A percentile compares a stretch with the other conserved stretches of the same genome.
Conservation (phyloP, 2,888 invertebrate species). For the Myopa tessellatipennis region DNA sequence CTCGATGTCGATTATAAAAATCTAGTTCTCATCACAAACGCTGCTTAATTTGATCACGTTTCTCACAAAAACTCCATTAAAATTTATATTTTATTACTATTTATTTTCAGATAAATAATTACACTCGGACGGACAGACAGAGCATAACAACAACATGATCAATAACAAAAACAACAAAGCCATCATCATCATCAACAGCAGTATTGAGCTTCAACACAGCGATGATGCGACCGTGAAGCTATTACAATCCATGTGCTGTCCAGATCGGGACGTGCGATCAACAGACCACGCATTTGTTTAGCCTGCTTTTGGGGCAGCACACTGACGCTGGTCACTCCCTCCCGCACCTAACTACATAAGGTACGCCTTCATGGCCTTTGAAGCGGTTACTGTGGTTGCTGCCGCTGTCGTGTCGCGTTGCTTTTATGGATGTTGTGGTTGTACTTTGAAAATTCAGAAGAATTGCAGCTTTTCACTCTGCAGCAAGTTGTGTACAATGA, state of each 20-base stretch:
- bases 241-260: constrained; percentile 32
- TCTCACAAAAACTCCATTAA: constrained; percentile 24
- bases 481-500: background rate
- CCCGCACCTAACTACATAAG: constrained; percentile 23
- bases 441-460: constrained; percentile 5
- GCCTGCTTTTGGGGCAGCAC: constrained; percentile 6
- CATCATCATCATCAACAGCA: constrained; percentile 11
- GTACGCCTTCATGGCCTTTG: background rate
- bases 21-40: constrained; percentile 8
- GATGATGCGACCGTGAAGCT: constrained; percentile 19
- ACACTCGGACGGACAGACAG: constrained; percentile 9
- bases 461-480: constrained; percentile 1
- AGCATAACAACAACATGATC: background rate
- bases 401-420: background rate
- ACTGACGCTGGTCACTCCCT: constrained; percentile 26
- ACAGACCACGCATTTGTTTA: constrained; percentile 19
- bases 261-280: constrained; percentile 38
- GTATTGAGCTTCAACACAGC: constrained; percentile 4
- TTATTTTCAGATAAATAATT: constrained; percentile 37
- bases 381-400: background rate
- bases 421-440: background rate
- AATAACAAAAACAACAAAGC: background rate
- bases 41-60: constrained; percentile 39
- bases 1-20: background rate
- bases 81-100: constrained; percentile 38